Evolutionary conservation across 2,888 invertebrate genomes (phyloP).

Genomic region (Byasa hedistus): DNA sequence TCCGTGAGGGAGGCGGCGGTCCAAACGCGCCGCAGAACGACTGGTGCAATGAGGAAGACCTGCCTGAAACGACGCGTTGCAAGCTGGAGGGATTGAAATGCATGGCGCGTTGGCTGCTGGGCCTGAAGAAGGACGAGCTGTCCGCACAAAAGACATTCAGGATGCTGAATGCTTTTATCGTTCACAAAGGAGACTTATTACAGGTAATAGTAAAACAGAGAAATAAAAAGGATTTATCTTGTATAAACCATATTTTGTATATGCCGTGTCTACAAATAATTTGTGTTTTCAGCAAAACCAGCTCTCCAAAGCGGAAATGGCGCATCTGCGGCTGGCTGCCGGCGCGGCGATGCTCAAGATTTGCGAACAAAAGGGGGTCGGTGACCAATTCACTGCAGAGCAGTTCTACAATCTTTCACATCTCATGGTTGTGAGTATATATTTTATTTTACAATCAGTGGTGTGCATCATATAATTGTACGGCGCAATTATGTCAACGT

Average conservation of each 20-base stretch:
- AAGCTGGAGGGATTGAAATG: constrained; percentile 97
- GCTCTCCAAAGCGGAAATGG: constrained; percentile 92
- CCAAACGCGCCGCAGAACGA: constrained; percentile 76
- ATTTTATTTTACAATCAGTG: too few relatives aligned
- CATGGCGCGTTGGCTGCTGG: constrained; percentile 97
- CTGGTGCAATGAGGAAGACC: constrained; percentile 92
- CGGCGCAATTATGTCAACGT: too few relatives aligned
- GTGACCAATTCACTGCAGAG: constrained; percentile 95
- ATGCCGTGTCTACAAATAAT: too few relatives aligned
- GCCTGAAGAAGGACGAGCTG: constrained; percentile 91
- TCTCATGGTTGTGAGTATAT: constrained; percentile 87
- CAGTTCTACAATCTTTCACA: constrained; percentile 97
- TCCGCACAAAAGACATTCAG: constrained; percentile 96
- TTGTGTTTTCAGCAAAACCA: constrained; percentile 82
- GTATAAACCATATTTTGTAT: too few relatives aligned
- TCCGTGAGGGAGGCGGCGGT: constrained; percentile 86
- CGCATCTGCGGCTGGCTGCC: constrained; percentile 94
- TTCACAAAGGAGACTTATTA: constrained; percentile 93
- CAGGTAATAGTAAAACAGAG: constrained; percentile 55
- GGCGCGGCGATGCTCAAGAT: constrained; percentile 98
- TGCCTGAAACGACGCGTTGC: constrained; percentile 94
- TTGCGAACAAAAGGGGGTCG: constrained; percentile 97
- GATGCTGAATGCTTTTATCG: constrained; percentile 95
- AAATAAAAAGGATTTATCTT: neutral
- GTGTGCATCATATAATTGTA: too few relatives aligned